Conservation (phyloP, 1,140 invertebrate species). For the Orussus abietinus region DNA sequence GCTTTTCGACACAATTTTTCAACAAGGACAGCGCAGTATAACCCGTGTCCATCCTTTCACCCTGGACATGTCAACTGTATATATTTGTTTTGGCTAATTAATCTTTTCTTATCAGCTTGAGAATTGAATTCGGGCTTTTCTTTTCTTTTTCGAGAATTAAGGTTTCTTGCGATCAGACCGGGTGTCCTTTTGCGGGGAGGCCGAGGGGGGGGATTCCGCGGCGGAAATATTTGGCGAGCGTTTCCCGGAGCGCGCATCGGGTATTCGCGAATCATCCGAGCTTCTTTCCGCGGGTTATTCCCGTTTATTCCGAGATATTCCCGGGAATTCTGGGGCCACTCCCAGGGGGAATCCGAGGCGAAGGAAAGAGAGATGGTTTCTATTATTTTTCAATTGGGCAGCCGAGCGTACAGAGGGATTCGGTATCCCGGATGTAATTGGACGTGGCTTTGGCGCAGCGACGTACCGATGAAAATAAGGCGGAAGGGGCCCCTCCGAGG, state of each 20-base stretch:
- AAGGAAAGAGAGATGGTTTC: constrained; percentile 32
- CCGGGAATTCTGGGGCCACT: constrained; percentile 13
- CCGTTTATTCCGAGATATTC: too few relatives aligned
- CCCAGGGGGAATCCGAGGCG: constrained; percentile 24
- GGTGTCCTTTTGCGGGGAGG: not conserved
- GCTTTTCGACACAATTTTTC: too few relatives aligned
- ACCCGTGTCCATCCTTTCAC: too few relatives aligned
- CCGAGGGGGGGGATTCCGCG: too few relatives aligned
- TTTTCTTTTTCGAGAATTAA: not conserved
- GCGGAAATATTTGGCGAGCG: too few relatives aligned
- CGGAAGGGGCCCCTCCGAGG: too few relatives aligned
- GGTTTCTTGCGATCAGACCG: too few relatives aligned
- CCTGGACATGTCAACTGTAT: too few relatives aligned
- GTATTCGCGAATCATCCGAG: not conserved
- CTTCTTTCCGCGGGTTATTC: constrained; percentile 17
- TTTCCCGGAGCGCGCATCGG: too few relatives aligned
- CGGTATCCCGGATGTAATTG: constrained; percentile 44
- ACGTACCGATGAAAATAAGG: constrained; percentile 31
- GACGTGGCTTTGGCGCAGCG: constrained; percentile 36
- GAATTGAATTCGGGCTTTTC: not conserved
- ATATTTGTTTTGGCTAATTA: not conserved
- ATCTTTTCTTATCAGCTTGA: not conserved
- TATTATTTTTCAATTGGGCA: constrained; percentile 51
- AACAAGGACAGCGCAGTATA: too few relatives aligned
- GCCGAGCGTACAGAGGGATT: constrained; percentile 38